phyloP scores from a whole-genome alignment of 2,113 vertebrate genomes.

The Macrotus californicus region DNA sequence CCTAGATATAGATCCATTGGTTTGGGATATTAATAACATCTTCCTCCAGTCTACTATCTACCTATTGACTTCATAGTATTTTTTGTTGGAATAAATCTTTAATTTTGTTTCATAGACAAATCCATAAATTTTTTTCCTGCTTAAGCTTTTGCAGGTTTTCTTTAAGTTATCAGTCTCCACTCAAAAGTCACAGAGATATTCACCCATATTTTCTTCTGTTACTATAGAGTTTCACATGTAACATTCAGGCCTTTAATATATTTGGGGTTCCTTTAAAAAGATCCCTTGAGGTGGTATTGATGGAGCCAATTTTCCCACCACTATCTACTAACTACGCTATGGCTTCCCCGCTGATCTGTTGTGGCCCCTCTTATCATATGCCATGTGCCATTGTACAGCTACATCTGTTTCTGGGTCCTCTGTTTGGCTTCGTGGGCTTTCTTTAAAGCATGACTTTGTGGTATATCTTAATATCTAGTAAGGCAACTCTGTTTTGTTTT shows the following conservation, averaged over 20 bases:
- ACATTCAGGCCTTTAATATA: neutral
- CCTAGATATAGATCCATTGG: neutral
- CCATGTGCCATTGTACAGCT: neutral
- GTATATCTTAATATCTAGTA: neutral
- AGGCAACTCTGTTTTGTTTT: neutral
- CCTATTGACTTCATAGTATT: neutral
- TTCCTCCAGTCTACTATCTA: neutral
- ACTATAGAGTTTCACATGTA: neutral
- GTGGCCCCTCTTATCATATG: neutral
- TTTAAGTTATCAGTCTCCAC: neutral
- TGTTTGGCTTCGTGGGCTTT: neutral
- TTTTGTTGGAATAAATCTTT: conserved; percentile 6
- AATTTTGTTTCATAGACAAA: neutral
- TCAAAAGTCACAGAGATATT: neutral
- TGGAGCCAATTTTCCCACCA: neutral
- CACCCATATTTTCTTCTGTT: neutral
- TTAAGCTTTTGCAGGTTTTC: neutral
- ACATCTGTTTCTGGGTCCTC: neutral
- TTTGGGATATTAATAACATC: neutral
- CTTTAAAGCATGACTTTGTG: neutral
- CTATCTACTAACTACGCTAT: neutral
- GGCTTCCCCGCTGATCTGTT: neutral
- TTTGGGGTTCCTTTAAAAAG: neutral
- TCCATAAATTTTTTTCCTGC: neutral
- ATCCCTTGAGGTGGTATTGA: neutral